Percentiles rank a stretch among this genome's conserved stretches.
These are phyloP conservation scores for Phytoseiulus persimilis DNA, from an alignment of 2,888 invertebrate genomes.

Conservation along the genomic window DNA sequence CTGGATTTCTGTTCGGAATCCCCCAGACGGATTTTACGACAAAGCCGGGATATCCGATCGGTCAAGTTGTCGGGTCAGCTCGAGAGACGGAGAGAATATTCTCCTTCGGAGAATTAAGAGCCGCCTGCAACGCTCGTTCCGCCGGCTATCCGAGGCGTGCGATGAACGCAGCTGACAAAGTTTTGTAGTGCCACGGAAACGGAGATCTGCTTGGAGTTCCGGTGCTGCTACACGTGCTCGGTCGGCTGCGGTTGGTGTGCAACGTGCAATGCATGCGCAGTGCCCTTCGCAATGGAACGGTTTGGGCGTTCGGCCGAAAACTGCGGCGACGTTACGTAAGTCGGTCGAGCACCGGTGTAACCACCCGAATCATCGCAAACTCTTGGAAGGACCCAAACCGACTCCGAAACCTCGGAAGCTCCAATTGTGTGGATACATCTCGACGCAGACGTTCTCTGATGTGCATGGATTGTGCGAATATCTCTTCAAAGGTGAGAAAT, in stretches of 20 bases:
- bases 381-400: constrained; percentile 33
- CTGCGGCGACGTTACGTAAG: constrained; percentile 22
- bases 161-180: background rate
- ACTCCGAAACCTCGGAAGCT: constrained; percentile 18
- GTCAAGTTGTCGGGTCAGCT: background rate
- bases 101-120: background rate
- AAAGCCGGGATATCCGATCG: background rate
- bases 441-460: constrained; percentile 32
- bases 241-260: background rate
- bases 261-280: constrained; percentile 24
- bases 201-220: background rate
- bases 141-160: background rate
- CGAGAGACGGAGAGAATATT: background rate
- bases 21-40: background rate
- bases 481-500: constrained; percentile 27
- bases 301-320: constrained; percentile 35
- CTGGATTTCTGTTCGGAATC: background rate
- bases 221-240: background rate
- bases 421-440: constrained; percentile 35
- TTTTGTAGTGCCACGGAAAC: background rate
- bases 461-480: constrained; percentile 38
- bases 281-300: constrained; percentile 36
- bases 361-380: constrained; percentile 35
- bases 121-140: background rate
- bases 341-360: constrained; percentile 33